phyloP scores from a whole-genome alignment of 2,888 invertebrate species.

The Lingula anatina region DNA sequence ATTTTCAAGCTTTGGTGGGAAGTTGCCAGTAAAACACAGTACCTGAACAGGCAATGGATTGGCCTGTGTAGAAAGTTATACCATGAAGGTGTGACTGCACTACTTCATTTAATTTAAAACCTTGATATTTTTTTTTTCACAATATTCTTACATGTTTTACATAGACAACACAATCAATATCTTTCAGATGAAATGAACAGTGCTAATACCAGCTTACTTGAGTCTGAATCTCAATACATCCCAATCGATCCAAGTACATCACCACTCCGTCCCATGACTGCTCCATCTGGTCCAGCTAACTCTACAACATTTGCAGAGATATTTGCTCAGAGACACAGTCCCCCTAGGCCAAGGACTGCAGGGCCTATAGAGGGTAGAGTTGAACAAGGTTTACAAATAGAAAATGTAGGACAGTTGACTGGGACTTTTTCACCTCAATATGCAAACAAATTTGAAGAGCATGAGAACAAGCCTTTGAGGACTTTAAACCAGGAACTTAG shows the following conservation, averaged over 20 bases:
- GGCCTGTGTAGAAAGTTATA: no score
- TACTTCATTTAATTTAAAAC: background rate
- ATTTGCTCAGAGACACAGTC: slow-evolving; percentile 8
- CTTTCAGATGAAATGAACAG: slow-evolving; percentile 16
- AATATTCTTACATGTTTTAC: no score
- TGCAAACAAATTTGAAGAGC: slow-evolving; percentile 23
- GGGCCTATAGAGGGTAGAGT: no score
- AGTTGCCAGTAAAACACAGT: no score
- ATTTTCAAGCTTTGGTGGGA: no score
- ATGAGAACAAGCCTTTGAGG: slow-evolving; percentile 31
- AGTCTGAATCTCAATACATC: slow-evolving; percentile 45
- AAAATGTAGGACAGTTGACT: no score
- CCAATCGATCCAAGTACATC: slow-evolving; percentile 23
- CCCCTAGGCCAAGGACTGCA: no score
- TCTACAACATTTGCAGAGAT: slow-evolving; percentile 13
- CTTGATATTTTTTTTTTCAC: slow-evolving; percentile 11
- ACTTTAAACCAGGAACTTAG: slow-evolving; percentile 28
- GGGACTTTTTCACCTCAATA: slow-evolving; percentile 5
- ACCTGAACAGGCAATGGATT: no score
- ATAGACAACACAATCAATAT: no score
- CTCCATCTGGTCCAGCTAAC: slow-evolving; percentile 25
- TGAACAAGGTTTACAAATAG: no score
- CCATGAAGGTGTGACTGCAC: slow-evolving; percentile 1
- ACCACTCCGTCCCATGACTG: slow-evolving; percentile 15
- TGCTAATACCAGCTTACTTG: slow-evolving; percentile 34